A percentile compares a stretch with the other conserved stretches of the same genome.
These are phyloP conservation scores for Rachycentron canadum DNA, from an alignment of 2,797 vertebrate genomes.

Conservation along the genomic window DNA sequence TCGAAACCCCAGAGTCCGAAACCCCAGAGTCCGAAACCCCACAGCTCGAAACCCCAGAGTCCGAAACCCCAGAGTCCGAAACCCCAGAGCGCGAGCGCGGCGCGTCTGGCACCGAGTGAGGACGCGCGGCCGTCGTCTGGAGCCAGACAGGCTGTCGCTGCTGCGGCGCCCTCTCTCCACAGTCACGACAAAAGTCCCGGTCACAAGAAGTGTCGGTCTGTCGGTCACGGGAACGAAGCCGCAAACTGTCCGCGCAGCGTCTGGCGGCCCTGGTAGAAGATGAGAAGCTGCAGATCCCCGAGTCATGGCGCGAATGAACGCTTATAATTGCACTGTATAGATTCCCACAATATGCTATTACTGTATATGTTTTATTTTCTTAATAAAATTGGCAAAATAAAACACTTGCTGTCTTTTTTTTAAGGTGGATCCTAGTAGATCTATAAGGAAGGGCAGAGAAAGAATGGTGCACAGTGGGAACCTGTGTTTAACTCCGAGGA, in stretches of 20 bases:
- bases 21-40: no score
- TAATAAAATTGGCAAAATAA: constrained; percentile 73
- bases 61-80: no score
- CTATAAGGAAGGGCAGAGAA: neutral
- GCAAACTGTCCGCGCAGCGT: constrained; percentile 46
- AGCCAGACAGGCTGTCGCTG: neutral
- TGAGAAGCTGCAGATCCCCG: neutral
- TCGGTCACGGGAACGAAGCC: constrained; percentile 43
- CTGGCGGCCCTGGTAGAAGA: constrained; percentile 85
- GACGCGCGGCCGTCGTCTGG: neutral
- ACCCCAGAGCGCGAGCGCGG: no score
- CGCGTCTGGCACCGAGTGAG: neutral
- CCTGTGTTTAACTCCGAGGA: no score
- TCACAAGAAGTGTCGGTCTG: constrained; percentile 37
- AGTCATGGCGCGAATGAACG: constrained; percentile 9
- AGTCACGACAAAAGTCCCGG: neutral
- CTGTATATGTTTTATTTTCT: constrained; percentile 75
- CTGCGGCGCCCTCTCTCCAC: neutral
- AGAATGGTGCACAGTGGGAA: neutral
- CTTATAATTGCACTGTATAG: constrained; percentile 71
- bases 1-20: no score
- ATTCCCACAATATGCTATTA: constrained; percentile 46
- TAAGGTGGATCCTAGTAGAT: neutral
- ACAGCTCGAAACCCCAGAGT: no score
- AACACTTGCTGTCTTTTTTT: neutral